phyloP scores from a whole-genome alignment of 2,113 vertebrate species.

The Serranochromis macrocephalus region DNA sequence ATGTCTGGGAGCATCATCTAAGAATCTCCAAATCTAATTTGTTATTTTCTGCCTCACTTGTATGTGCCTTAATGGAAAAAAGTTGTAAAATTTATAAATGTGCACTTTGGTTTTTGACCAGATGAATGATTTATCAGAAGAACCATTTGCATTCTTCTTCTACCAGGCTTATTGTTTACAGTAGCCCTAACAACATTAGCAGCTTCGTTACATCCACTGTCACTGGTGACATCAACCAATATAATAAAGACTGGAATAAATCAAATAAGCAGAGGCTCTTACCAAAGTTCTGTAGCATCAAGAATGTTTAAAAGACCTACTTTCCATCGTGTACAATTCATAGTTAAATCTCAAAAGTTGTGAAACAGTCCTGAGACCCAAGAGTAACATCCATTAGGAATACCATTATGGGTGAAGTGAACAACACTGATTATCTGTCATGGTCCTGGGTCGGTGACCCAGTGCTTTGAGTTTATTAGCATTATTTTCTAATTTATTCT shows the following conservation, averaged over 20 bases:
- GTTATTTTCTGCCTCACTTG: constrained; percentile 3
- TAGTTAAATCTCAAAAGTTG: not conserved
- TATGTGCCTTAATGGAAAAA: not conserved
- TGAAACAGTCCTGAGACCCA: not conserved
- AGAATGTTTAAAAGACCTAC: not conserved
- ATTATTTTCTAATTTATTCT: not conserved
- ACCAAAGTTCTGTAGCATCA: not conserved
- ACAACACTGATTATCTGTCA: not conserved
- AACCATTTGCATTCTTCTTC: not conserved
- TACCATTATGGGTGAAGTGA: not conserved
- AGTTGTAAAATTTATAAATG: not conserved
- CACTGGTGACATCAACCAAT: not conserved
- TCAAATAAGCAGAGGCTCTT: not conserved
- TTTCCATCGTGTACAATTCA: not conserved
- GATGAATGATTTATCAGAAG: not conserved
- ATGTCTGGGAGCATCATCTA: not conserved
- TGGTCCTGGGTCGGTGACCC: not conserved
- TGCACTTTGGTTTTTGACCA: not conserved
- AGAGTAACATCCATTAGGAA: not conserved
- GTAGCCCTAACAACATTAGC: not conserved
- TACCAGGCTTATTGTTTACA: not conserved
- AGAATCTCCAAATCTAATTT: not conserved
- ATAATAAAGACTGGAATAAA: not conserved
- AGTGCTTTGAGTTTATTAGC: not conserved
- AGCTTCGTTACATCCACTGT: not conserved